A percentile compares a stretch with the other conserved stretches of the same genome.
phyloP scores from a whole-genome alignment of 2,888 invertebrate species.

The Latrodectus hesperus region DNA sequence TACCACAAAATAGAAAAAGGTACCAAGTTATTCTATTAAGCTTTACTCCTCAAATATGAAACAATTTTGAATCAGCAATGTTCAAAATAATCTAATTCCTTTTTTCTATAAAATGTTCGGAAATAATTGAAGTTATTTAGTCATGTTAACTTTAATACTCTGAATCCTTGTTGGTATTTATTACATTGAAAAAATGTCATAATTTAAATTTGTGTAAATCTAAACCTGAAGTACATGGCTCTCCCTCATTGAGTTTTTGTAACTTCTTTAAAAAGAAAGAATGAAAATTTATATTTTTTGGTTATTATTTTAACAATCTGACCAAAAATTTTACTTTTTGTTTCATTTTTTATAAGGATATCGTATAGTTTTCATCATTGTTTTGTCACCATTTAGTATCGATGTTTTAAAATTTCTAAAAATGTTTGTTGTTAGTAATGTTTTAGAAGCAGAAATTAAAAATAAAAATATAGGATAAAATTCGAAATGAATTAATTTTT shows the following conservation, averaged over 20 bases:
- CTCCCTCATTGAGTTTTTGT: constrained; percentile 35
- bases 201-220: constrained; percentile 18
- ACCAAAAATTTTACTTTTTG: constrained; percentile 19
- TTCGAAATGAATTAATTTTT: too few species aligned
- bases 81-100: not conserved
- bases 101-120: not conserved
- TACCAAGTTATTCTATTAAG: constrained; percentile 4
- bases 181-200: constrained; percentile 12
- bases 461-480: too few species aligned
- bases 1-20: too few species aligned
- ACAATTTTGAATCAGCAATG: not conserved
- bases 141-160: not conserved
- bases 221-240: constrained; percentile 16
- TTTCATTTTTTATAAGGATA: not conserved
- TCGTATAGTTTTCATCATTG: too few species aligned
- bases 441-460: too few species aligned
- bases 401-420: too few species aligned
- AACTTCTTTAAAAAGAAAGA: constrained; percentile 23
- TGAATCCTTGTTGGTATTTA: not conserved
- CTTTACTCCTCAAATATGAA: not conserved
- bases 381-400: too few species aligned
- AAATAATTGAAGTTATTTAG: constrained; percentile 2
- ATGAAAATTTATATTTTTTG: constrained; percentile 7
- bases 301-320: constrained; percentile 1
- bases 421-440: too few species aligned